A percentile compares a stretch with the other conserved stretches of the same genome.
These are phyloP conservation scores for Scolanthus callimorphus DNA, from an alignment of 92 coral and sea anemone species.

Conservation along the genomic window DNA sequence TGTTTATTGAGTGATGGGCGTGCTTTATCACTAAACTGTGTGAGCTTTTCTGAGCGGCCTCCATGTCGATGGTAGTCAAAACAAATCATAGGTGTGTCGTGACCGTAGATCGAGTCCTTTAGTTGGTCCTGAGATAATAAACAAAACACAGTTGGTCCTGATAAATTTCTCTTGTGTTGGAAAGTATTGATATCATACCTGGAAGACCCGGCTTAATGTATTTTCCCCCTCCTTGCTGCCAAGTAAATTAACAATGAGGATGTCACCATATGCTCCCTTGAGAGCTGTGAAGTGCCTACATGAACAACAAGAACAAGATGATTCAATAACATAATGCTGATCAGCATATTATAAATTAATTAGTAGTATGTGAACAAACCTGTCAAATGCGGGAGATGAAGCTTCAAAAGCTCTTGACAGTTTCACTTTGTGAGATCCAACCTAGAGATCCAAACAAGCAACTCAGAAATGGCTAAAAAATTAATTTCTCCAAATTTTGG, in stretches of 20 bases:
- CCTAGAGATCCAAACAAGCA: no score
- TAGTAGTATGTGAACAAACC: slow-evolving; percentile 59
- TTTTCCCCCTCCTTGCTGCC: slow-evolving; percentile 95
- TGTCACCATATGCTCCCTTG: slow-evolving; percentile 73
- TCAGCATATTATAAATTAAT: no score
- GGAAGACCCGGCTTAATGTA: slow-evolving; percentile 71
- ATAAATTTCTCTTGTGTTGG: no score
- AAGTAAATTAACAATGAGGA: slow-evolving; percentile 75
- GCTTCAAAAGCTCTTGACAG: slow-evolving; percentile 98
- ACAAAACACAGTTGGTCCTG: no score
- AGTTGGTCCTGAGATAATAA: slow-evolving; percentile 66
- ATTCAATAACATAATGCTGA: not conserved
- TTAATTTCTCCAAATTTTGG: no score
- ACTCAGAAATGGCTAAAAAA: no score
- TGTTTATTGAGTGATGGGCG: slow-evolving; percentile 67
- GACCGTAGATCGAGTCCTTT: slow-evolving; percentile 84
- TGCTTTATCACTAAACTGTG: slow-evolving; percentile 74
- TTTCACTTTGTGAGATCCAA: slow-evolving; percentile 96
- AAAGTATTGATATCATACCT: no score
- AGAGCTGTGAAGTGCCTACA: slow-evolving; percentile 73
- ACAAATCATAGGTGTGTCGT: slow-evolving; percentile 87
- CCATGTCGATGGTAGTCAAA: slow-evolving; percentile 94
- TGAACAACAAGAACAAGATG: not conserved
- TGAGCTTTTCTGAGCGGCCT: slow-evolving; percentile 66
- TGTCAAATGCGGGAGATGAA: slow-evolving; percentile 95